These are phyloP conservation scores for Pangasius mekongensis DNA, from an alignment of 2,797 vertebrate species.

Conservation along the genomic window DNA sequence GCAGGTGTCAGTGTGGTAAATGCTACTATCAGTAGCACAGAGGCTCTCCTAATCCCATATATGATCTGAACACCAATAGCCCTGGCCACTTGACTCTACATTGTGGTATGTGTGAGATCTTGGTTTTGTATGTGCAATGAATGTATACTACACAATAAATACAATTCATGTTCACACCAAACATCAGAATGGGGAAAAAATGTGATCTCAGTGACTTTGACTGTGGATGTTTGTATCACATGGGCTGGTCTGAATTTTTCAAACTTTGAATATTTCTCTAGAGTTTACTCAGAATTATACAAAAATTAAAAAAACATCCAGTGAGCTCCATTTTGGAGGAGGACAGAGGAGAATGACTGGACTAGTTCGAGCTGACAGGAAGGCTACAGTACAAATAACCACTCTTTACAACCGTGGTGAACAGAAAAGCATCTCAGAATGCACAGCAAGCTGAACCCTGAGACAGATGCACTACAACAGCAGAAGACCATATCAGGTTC, in stretches of 20 bases:
- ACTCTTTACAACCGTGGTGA: background rate
- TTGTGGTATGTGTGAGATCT: background rate
- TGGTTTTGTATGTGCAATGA: background rate
- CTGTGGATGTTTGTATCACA: background rate
- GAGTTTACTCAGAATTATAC: background rate
- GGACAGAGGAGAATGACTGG: background rate
- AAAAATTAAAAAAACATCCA: background rate
- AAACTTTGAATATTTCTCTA: background rate
- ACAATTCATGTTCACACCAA: background rate
- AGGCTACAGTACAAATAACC: background rate
- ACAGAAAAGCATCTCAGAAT: background rate
- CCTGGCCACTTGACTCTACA: background rate
- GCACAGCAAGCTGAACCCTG: background rate
- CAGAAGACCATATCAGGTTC: background rate
- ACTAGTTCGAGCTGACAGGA: background rate
- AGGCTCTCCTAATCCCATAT: constrained; percentile 11
- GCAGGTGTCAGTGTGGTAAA: constrained; percentile 32
- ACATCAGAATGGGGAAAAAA: background rate
- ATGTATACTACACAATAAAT: background rate
- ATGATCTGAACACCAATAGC: background rate
- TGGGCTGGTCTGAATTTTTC: background rate
- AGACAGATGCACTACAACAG: background rate
- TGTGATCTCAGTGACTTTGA: background rate
- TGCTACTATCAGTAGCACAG: constrained; percentile 5
- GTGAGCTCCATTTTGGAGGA: background rate